A percentile compares a stretch with the other conserved stretches of the same genome.
phyloP scores from a whole-genome alignment of 1,140 invertebrate genomes.

The Lineus longissimus region DNA sequence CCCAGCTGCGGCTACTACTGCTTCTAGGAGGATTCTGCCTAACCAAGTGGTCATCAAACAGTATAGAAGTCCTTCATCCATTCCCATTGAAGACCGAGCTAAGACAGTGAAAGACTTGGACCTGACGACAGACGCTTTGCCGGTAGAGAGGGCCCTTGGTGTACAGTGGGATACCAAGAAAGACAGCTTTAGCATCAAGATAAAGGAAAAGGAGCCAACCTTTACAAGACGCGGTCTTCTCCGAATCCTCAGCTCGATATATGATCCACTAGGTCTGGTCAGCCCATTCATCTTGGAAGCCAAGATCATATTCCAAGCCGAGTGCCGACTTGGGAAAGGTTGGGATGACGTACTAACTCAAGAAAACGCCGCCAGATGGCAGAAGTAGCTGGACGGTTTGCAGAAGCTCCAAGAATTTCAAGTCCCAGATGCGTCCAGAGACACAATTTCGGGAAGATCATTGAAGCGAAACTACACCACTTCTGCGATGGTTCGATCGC shows the following conservation, averaged over 20 bases:
- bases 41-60: constrained; percentile 29
- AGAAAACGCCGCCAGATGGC: not conserved
- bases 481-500: not conserved
- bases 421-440: not conserved
- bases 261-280: constrained; percentile 6
- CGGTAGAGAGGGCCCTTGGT: constrained; percentile 11
- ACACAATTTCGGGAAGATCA: not conserved
- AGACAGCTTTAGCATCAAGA: not conserved
- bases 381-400: not conserved
- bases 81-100: constrained; percentile 14
- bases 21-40: constrained; percentile 17
- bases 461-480: not conserved
- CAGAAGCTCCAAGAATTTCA: not conserved
- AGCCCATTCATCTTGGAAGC: not conserved
- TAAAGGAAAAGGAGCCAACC: not conserved
- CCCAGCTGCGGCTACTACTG: not conserved
- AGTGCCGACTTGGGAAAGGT: not conserved
- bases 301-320: not conserved
- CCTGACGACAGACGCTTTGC: not conserved
- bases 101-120: not conserved
- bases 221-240: not conserved
- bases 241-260: not conserved
- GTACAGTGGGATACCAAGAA: constrained; percentile 6
- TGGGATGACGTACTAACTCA: constrained; percentile 1
- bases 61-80: constrained; percentile 20